Evolutionary conservation across 2,888 invertebrate genomes (phyloP).

Genomic region (Stratiomys singularior): DNA sequence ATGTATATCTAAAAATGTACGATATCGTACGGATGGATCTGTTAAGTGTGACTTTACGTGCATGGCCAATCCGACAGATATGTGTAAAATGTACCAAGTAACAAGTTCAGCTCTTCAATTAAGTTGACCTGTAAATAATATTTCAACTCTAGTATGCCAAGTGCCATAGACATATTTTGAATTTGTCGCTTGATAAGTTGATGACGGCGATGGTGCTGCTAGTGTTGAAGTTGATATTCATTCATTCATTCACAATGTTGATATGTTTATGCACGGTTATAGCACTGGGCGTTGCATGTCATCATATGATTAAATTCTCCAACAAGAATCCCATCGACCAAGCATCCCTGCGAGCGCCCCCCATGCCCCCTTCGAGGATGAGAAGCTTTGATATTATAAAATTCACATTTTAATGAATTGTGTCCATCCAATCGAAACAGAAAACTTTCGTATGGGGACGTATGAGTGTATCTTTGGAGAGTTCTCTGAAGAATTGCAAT

Average conservation of each 20-base stretch:
- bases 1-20: not conserved
- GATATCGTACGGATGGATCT: not conserved
- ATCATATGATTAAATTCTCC: not conserved
- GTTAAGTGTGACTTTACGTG: not conserved
- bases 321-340: too few species aligned
- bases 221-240: not conserved
- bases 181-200: slow-evolving; percentile 29
- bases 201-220: not conserved
- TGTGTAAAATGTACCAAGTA: slow-evolving; percentile 1
- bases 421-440: too few species aligned
- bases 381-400: not conserved
- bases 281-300: not conserved
- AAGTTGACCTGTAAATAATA: slow-evolving; percentile 37
- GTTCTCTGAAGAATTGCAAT: too few species aligned
- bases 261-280: not conserved
- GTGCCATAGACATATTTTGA: slow-evolving; percentile 27
- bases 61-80: not conserved
- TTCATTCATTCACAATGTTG: not conserved
- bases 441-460: too few species aligned
- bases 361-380: not conserved
- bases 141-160: slow-evolving; percentile 27
- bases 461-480: too few species aligned
- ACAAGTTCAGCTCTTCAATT: slow-evolving; percentile 35
- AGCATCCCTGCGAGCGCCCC: too few species aligned
- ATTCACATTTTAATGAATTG: not conserved